Base-by-base conservation (phyloP, 2,797 vertebrate genomes). In the Tiaroga cobitis region DNA sequence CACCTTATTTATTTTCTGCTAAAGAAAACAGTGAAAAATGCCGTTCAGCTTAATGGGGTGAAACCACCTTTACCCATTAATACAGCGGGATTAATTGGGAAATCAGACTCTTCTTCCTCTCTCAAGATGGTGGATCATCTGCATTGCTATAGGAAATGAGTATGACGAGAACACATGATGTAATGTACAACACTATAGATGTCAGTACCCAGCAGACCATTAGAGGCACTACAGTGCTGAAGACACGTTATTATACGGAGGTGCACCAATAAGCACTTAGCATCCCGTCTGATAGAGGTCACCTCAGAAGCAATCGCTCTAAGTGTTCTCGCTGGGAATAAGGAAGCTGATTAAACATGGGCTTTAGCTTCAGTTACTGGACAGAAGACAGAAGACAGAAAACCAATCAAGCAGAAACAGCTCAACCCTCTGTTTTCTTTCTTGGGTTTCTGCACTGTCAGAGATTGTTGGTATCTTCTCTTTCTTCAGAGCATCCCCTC, bases 271-370 rank as follows among this genome's bases (percentile, higher is more conserved):
- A 32, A 32, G 29, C 29, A 37, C 49, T 59, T 75, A 81, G 74
- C 41, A 80, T 65, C 65, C 65, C 65, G 83, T 87, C 91, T 90
- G 89, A 90, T 88, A 93, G 91, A 92, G 94, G 94, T 94, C 93
- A 91, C 88, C 56, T 77, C 85, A 83, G 87, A 94, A 88, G 92
- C 93, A 95, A 95, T 95, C 90, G 54, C 92, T 91, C 93, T 93
- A 94, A 95, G 95, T 96, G 95, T 93, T 92, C 91, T 91, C 89
- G 89, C 89, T 94, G 93, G 93, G 92, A 92, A 92, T 92, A 87
- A 83, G 81, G 59, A 81, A 91, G 86, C 91, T 92, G 92, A 93
- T 88, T 92, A 89, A 91, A 91, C 90, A 89, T 84, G 90, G 90
- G 89, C 83, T 87, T 81, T 88, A 87, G 82, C 81, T 88, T 89